phyloP scores from a whole-genome alignment of 2,797 vertebrate genomes.

The Hydrolagus colliei region DNA sequence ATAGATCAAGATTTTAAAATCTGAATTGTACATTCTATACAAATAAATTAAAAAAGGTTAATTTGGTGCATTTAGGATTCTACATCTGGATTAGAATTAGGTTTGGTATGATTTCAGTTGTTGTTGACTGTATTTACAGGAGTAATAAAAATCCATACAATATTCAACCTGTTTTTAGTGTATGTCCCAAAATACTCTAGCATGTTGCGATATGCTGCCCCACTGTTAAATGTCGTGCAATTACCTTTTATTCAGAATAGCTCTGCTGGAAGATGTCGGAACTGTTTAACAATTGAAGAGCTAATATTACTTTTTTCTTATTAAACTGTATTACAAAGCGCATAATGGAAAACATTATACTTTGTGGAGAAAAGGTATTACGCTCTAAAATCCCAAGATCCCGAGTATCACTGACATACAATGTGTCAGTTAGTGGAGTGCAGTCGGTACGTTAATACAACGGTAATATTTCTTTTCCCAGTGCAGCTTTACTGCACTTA shows the following conservation, averaged over 20 bases:
- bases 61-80: constrained; percentile 11
- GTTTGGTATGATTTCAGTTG: background rate
- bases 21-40: background rate
- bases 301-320: constrained; percentile 26
- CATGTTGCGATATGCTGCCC: background rate
- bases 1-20: no score
- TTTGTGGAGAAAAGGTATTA: constrained; percentile 49
- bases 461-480: constrained; percentile 74
- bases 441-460: constrained; percentile 68
- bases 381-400: constrained; percentile 59
- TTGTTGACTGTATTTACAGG: constrained; percentile 26
- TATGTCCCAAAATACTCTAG: constrained; percentile 11
- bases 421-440: constrained; percentile 64
- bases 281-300: constrained; percentile 23
- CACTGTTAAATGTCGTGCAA: constrained; percentile 19
- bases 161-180: background rate
- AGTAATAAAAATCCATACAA: constrained; percentile 14
- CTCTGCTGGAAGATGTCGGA: constrained; percentile 19
- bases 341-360: constrained; percentile 23
- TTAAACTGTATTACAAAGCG: constrained; percentile 28
- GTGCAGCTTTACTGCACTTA: constrained; percentile 83
- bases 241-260: constrained; percentile 29
- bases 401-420: constrained; percentile 66
- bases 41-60: background rate
- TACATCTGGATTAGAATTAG: constrained; percentile 17